Base-by-base conservation (phyloP, 2,888 invertebrate species). In the Ernsta delagoae region DNA sequence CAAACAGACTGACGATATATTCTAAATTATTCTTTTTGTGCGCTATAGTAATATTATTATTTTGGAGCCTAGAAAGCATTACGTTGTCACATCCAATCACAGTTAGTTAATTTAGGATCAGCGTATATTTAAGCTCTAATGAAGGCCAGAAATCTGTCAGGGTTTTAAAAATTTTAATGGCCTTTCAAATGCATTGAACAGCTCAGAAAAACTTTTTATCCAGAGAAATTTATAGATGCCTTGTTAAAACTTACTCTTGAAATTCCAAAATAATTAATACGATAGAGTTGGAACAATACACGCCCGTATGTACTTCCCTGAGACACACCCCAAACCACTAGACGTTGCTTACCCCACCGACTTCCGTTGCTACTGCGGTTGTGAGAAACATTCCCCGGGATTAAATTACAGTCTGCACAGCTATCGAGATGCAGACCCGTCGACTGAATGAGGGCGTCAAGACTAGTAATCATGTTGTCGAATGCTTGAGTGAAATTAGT, bases 381-480 rank as follows among this genome's bases (percentile, higher is more conserved):
- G 81, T 82, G 83, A 84, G 83, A 84, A 85, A 82, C 83, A 85
- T 86, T 85, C 79, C 79, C 79, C 78, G 74, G 78, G 81, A 87
- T 88, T 87, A 82, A 81, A 87, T 87, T 86, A 86, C 85, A 80
- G 81, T 81, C 78, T 76, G 74, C 77, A 73, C 73, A 67, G 71
- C 65, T 73, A 74, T 75, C 70, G 74, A 71, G 71, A 74, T 73
- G 70, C 65, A 73, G 72, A 73, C 75, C 73, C 74, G 71, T 75
- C 72, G 71, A 56, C 16, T 56, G 48, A 73, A 72, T 76, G 74
- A 75, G 74, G 74, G 68, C 73, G 70, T 62, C 66, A 70, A 74
- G 70, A 73, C 71, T 74, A 67, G 75, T 75, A 77, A 78, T 77
- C 72, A 73, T 70, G 67, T 74, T 75, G 75, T 77, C 73, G 65